phyloP scores from a whole-genome alignment of 2,888 invertebrate genomes.

The Melinaea marsaeus region DNA sequence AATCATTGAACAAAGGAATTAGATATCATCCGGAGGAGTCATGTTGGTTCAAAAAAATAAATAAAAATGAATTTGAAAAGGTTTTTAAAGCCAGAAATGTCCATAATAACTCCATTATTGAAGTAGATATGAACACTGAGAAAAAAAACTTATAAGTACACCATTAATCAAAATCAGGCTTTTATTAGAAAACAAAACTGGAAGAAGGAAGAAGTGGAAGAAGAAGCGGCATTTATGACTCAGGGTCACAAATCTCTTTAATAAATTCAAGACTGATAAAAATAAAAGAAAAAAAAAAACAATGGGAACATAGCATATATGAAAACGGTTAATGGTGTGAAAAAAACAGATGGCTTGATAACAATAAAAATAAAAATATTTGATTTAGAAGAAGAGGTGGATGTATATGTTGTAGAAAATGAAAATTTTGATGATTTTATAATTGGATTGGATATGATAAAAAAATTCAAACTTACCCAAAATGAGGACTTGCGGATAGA shows the following conservation, averaged over 20 bases:
- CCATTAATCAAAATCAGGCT: too few species aligned
- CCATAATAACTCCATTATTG: too few species aligned
- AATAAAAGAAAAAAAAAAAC: slow-evolving; percentile 17
- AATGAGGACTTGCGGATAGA: slow-evolving; percentile 22
- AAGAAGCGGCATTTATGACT: too few species aligned
- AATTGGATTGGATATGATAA: slow-evolving; percentile 9
- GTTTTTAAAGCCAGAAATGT: too few species aligned
- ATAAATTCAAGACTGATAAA: slow-evolving; percentile 9
- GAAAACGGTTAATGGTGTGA: slow-evolving; percentile 29
- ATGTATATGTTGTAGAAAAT: slow-evolving; percentile 21
- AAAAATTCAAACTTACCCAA: slow-evolving; percentile 6
- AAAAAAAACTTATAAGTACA: too few species aligned
- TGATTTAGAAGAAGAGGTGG: slow-evolving; percentile 12
- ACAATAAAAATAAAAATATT: slow-evolving; percentile 22
- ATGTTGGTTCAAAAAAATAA: too few species aligned
- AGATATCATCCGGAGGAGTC: too few species aligned
- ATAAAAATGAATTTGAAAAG: too few species aligned
- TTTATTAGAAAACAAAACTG: too few species aligned
- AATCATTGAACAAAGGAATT: too few species aligned
- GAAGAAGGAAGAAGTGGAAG: too few species aligned
- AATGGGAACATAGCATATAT: slow-evolving; percentile 21
- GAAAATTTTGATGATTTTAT: slow-evolving; percentile 20
- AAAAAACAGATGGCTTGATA: slow-evolving; percentile 18
- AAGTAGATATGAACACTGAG: too few species aligned
- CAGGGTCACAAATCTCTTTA: not conserved